Base-by-base conservation (phyloP, 2,888 invertebrate species). In the Ischnura elegans region DNA sequence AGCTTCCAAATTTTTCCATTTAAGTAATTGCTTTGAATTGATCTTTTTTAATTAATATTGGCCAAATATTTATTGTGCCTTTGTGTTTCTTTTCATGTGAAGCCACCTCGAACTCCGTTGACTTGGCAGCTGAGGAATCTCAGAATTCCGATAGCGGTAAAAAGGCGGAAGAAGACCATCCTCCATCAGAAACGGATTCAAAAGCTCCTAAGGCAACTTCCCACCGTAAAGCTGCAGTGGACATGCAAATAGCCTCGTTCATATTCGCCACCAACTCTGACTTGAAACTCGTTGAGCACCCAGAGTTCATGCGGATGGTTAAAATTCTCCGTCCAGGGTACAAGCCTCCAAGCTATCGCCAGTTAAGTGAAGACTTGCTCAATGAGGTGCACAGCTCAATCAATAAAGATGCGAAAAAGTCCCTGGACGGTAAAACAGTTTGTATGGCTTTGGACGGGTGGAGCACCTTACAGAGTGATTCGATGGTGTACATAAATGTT, bases 361-460 rank as follows among this genome's bases (percentile, higher is more conserved):
- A 93, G 29, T 25, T 93, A 19, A 66, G 61, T 16, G 61, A 76
- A 21, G 45, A 61, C 29, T 66, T 55, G 55, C 93, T 93, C 29
- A 45, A 66, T 61, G 61, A 93, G 42, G 93, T 93, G 4, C 61
- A 55, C 29, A 42, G 25, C 29, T 29, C 45, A 19, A 25, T 66
- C 19, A 61, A 19, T 8, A 76, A 61, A 61, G 46, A 93, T 29
- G 61, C 55, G 36, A 93, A 93, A 66, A 93, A 76, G 42, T 61
- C 45, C 21, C 42, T 93, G 25, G 76, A 93, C n/a, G 61, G 61
- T 4, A 61, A 93, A 66, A 42, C 25, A 4, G 42, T 93, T 21
- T 93, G 76, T 25, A 93, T 93, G 61, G 55, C 93, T 93, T 66
- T 93, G n/a, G 93, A 93, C 25, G 93, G 93, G 16, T 93, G 93